Evolutionary conservation across 2,888 invertebrate species (phyloP).

Genomic region (Phytoseiulus persimilis): DNA sequence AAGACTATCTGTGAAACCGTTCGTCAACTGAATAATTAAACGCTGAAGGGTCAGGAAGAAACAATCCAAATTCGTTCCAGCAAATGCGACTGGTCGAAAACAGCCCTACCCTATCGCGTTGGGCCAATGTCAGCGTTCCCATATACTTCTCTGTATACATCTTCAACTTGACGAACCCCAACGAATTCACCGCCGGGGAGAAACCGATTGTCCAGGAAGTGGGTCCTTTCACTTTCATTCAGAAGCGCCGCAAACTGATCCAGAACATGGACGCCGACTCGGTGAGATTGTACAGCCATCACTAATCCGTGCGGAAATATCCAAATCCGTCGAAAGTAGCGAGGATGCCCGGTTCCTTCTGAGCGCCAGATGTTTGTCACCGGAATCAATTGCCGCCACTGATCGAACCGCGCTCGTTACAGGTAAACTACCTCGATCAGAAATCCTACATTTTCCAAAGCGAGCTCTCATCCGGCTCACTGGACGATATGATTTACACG

Average conservation of each 20-base stretch:
- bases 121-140: slow-evolving; percentile 28
- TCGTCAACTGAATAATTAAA: no score
- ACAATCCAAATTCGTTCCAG: neutral
- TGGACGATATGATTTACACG: neutral
- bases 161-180: slow-evolving; percentile 29
- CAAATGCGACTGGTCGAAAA: slow-evolving; percentile 33
- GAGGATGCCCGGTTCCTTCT: no score
- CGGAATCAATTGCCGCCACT: no score
- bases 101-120: neutral
- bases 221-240: slow-evolving; percentile 18
- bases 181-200: slow-evolving; percentile 11
- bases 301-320: no score
- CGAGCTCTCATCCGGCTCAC: neutral
- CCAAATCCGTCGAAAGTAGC: no score
- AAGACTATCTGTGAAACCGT: no score
- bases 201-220: slow-evolving; percentile 16
- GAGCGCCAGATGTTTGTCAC: neutral
- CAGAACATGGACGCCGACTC: slow-evolving; percentile 11
- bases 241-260: slow-evolving; percentile 28
- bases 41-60: neutral
- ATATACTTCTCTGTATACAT: slow-evolving; percentile 20
- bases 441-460: slow-evolving; percentile 9
- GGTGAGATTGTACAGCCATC: neutral
- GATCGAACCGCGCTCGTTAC: no score
- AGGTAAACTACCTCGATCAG: neutral